phyloP scores from a whole-genome alignment of 2,113 vertebrate species.

The Nanorana parkeri region DNA sequence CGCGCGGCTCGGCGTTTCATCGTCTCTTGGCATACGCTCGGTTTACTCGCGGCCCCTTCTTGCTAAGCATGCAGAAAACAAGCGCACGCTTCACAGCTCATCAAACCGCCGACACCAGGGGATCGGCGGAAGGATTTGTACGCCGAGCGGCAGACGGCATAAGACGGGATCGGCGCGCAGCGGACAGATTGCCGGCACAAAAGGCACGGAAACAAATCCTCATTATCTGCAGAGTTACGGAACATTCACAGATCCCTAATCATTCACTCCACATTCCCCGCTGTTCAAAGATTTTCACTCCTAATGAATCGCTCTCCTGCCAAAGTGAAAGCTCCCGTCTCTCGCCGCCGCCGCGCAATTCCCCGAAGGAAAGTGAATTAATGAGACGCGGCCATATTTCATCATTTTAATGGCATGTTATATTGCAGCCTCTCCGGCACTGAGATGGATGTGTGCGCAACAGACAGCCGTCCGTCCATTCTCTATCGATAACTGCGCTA shows the following conservation, averaged over 20 bases:
- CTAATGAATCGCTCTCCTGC: conserved; percentile 29
- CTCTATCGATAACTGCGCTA: conserved; percentile 1
- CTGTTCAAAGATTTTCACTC: conserved; percentile 15
- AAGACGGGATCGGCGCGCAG: background rate
- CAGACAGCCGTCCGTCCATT: background rate
- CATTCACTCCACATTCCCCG: background rate
- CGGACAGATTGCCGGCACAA: conserved; percentile 23
- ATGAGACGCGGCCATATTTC: conserved; percentile 5
- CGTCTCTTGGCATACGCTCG: background rate
- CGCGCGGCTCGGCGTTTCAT: background rate
- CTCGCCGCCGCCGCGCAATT: background rate
- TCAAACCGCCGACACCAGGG: background rate
- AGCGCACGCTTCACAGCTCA: conserved; percentile 1
- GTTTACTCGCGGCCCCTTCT: background rate
- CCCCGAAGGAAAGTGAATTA: conserved; percentile 30
- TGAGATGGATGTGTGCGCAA: background rate
- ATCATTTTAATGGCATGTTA: conserved; percentile 10
- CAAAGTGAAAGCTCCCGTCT: conserved; percentile 28
- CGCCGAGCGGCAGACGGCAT: conserved; percentile 9
- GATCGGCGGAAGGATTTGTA: conserved; percentile 4
- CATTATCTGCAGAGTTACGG: conserved; percentile 18
- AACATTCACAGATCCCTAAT: background rate
- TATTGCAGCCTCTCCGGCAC: background rate
- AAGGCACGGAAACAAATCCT: background rate
- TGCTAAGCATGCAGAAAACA: conserved; percentile 9